phyloP scores from a whole-genome alignment of 2,888 invertebrate genomes.

The Leptopilina myrica region DNA sequence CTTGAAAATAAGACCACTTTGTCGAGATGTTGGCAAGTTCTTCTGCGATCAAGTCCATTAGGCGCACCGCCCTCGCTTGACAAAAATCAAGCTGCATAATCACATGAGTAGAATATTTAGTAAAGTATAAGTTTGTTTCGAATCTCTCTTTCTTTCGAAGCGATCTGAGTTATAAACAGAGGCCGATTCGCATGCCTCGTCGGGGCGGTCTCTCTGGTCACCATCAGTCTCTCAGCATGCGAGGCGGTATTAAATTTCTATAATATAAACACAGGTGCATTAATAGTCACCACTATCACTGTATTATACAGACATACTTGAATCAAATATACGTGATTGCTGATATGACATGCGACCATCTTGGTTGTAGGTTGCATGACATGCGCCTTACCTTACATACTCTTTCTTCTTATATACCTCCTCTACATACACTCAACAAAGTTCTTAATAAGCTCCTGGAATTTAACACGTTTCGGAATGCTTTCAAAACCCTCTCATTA shows the following conservation, averaged over 20 bases:
- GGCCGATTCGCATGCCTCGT: constrained; percentile 74
- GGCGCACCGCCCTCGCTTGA: no score
- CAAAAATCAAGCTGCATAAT: no score
- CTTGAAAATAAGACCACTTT: no score
- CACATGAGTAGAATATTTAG: neutral
- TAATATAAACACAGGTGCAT: constrained; percentile 69
- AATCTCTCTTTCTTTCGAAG: constrained; percentile 22
- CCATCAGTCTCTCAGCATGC: constrained; percentile 77
- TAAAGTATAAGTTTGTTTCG: constrained; percentile 6
- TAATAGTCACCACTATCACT: constrained; percentile 68
- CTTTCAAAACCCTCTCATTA: neutral
- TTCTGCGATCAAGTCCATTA: no score
- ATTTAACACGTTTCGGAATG: neutral
- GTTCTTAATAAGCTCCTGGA: constrained; percentile 25
- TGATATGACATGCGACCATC: constrained; percentile 77
- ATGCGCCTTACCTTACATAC: constrained; percentile 55
- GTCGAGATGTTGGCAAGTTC: no score
- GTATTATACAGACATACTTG: constrained; percentile 75
- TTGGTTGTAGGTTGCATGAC: constrained; percentile 71
- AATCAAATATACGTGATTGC: constrained; percentile 74
- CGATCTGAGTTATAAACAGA: constrained; percentile 48
- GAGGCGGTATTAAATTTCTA: constrained; percentile 72
- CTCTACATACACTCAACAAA: neutral
- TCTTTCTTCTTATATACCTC: constrained; percentile 46
- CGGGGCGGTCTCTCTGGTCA: constrained; percentile 76